These are phyloP conservation scores for Sinodicranocentrus sp. DNA, from an alignment of 2,888 invertebrate species.

Conservation along the genomic window DNA sequence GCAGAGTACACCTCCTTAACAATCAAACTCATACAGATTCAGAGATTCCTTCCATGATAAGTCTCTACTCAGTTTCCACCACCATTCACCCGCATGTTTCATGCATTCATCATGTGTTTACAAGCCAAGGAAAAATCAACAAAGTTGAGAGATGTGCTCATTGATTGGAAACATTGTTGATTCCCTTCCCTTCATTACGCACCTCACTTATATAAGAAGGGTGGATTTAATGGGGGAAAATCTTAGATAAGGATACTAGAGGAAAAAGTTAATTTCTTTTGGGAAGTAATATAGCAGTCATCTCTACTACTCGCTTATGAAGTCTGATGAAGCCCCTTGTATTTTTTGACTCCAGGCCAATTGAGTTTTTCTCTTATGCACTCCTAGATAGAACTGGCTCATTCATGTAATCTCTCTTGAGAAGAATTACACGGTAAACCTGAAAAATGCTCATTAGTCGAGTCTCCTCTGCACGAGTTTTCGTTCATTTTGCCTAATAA, in stretches of 20 bases:
- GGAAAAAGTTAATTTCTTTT: conserved; percentile 41
- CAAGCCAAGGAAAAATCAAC: conserved; percentile 1
- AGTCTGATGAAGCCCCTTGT: conserved; percentile 37
- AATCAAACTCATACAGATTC: no score
- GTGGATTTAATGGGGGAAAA: no score
- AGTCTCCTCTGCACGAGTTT: not conserved
- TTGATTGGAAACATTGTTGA: conserved; percentile 17
- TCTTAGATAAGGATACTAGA: no score
- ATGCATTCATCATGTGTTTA: no score
- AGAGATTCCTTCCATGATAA: no score
- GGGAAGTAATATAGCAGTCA: conserved; percentile 37
- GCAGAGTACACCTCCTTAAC: no score
- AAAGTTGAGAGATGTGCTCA: not conserved
- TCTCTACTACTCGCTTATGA: not conserved
- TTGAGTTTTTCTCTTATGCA: conserved; percentile 20
- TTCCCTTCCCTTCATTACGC: conserved; percentile 16
- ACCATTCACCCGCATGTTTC: no score
- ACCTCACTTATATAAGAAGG: not conserved
- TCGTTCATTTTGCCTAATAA: no score
- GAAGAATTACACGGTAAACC: not conserved
- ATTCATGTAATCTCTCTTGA: not conserved
- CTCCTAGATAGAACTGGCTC: not conserved
- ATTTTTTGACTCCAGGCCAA: conserved; percentile 35
- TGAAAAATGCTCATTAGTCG: conserved; percentile 43
- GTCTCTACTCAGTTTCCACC: no score